A percentile compares a stretch with the other conserved stretches of the same genome.
These are phyloP conservation scores for Dasypus novemcinctus DNA, from an alignment of 2,113 vertebrate species.

Conservation along the genomic window DNA sequence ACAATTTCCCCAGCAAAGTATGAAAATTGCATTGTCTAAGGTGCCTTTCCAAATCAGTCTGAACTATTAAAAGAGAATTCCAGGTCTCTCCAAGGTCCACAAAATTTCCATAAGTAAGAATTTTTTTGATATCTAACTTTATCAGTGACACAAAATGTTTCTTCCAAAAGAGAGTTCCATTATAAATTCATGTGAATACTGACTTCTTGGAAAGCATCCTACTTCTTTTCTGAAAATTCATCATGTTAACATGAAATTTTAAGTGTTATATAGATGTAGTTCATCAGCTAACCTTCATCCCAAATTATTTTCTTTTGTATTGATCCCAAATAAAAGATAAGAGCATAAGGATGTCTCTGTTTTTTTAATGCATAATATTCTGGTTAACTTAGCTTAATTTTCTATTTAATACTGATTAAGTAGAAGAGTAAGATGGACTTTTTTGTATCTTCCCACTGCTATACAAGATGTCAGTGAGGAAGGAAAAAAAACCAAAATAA, in stretches of 20 bases:
- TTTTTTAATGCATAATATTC: background rate
- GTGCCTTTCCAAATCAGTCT: background rate
- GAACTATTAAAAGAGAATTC: background rate
- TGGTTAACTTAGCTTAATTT: slow-evolving; percentile 9
- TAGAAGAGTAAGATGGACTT: background rate
- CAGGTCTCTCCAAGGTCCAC: background rate
- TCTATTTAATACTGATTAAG: background rate
- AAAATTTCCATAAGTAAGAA: background rate
- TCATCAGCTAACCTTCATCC: background rate
- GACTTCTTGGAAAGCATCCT: background rate
- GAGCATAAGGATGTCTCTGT: background rate
- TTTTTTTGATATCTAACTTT: slow-evolving; percentile 3
- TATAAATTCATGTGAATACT: background rate
- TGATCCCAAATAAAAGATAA: slow-evolving; percentile 39
- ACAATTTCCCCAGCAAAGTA: background rate
- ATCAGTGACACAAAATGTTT: background rate
- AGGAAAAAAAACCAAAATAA: background rate
- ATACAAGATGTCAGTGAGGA: background rate
- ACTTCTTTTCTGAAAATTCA: slow-evolving; percentile 38
- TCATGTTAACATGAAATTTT: slow-evolving; percentile 4
- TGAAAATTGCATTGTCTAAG: background rate
- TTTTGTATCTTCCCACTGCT: background rate
- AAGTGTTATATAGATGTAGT: background rate
- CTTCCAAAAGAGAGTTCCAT: background rate
- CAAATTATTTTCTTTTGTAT: slow-evolving; percentile 29